A percentile compares a stretch with the other conserved stretches of the same genome.
Conservation (phyloP, 1,140 invertebrate genomes). For the Dryas iulia region DNA sequence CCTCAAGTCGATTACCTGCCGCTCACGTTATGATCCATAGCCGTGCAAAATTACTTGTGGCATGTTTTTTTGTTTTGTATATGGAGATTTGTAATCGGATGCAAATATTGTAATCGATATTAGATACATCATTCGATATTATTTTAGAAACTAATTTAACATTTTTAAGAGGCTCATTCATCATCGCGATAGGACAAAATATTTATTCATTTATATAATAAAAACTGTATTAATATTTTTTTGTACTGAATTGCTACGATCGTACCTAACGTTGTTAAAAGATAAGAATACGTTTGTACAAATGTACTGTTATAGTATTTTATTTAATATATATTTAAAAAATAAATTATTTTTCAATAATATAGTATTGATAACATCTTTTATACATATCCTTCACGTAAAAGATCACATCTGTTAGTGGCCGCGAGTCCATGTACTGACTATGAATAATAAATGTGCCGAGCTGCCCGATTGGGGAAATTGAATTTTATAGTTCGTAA, state of each 20-base stretch:
- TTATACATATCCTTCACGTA: constrained; percentile 73
- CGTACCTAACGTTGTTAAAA: neutral
- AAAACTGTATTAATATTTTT: neutral
- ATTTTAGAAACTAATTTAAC: neutral
- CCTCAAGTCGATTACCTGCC: constrained; percentile 48
- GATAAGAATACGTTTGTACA: neutral
- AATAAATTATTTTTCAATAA: neutral
- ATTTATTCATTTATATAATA: neutral
- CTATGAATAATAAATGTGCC: constrained; percentile 80
- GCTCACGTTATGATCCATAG: constrained; percentile 36
- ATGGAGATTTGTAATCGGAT: constrained; percentile 7
- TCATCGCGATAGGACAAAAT: neutral
- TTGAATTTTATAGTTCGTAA: constrained; percentile 80
- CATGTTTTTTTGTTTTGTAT: constrained; percentile 15
- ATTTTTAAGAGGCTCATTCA: neutral
- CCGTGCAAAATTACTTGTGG: constrained; percentile 46
- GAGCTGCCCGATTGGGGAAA: constrained; percentile 78
- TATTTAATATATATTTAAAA: neutral
- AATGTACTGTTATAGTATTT: neutral
- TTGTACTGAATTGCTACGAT: neutral
- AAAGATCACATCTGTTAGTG: constrained; percentile 78
- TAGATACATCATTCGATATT: neutral
- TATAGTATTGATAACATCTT: constrained; percentile 48
- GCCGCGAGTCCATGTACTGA: constrained; percentile 68
- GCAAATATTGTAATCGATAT: constrained; percentile 8